Evolutionary conservation across 2,888 invertebrate species (phyloP), one percentile per base, ranked within the genome.

Genomic region (Drosophila anomalata): DNA sequence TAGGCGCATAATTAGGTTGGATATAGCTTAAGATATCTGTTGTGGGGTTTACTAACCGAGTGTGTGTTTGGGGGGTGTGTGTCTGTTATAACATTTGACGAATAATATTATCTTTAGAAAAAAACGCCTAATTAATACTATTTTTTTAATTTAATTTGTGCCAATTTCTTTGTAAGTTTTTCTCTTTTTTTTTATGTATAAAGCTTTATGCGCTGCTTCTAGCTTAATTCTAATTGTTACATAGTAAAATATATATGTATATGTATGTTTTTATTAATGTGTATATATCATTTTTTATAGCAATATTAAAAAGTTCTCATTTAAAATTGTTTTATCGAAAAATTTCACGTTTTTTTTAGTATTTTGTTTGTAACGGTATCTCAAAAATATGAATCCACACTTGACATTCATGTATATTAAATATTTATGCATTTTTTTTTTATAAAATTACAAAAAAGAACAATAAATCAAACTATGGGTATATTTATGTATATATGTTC

Each of bases 401-500:
- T 76, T 76, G 65, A 71, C 58, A 70, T 69, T 57, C 56, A 75
- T 57, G 74, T 66, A 56, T 51, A 56, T 51, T 70, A 54, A 39
- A 61, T 79, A 55, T 53, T 55, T 56, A 51, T 47, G 14, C 47
- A 53, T 61, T 58, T 24, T 24, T 24, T 24, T 24, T 24, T 24
- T 73, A 59, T 77, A 87, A 86, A 81, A 80, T 76, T 86, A 80
- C 86, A 86, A 86, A 86, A 86, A 80, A 58, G 36, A 65, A 67
- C 67, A 65, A 31, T 54, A 39, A 65, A 53, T 51, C 67, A 65
- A 65, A 85, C 71, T 58, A 67, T 79, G 67, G 69, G 65, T 63
- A 65, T 63, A 46, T 65, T 39, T 52, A 57, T 68, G 55, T 60
- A 60, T 54, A 46, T 72, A 70, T 67, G 69, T 36, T 50, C 57